Percentiles rank a stretch among this genome's conserved stretches.
phyloP scores from a whole-genome alignment of 2,113 vertebrate species.

The Crotophaga sulcirostris region DNA sequence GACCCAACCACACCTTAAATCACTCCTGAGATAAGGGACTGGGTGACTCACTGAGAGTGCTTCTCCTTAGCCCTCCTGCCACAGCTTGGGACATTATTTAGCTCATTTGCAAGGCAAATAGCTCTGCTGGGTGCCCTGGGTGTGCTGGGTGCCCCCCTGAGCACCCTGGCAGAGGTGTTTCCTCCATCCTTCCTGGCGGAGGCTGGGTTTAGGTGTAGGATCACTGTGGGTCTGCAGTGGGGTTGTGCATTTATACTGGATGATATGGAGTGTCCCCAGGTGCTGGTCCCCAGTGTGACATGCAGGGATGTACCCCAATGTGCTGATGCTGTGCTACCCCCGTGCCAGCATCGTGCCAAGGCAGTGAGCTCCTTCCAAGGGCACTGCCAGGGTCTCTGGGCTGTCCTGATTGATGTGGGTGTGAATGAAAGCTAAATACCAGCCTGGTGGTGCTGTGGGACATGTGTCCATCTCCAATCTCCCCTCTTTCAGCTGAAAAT shows the following conservation, averaged over 20 bases:
- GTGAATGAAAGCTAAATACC: neutral
- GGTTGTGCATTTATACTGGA: neutral
- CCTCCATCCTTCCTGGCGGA: neutral
- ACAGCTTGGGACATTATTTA: neutral
- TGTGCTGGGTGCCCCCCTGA: neutral
- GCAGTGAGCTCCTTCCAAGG: neutral
- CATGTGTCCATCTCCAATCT: no score
- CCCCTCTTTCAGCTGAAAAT: no score
- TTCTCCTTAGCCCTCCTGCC: neutral
- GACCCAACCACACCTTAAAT: conserved; percentile 54
- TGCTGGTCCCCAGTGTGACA: fast-evolving
- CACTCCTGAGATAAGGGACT: neutral
- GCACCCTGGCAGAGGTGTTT: neutral
- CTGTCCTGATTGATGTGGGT: neutral
- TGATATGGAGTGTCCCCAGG: neutral
- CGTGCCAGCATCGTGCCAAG: fast-evolving
- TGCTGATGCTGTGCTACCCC: neutral
- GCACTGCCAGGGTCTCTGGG: fast-evolving
- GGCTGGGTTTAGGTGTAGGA: neutral
- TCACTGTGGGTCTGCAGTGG: neutral
- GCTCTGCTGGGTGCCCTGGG: neutral
- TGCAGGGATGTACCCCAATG: neutral
- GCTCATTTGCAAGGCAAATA: conserved; percentile 59
- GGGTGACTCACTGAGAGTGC: conserved; percentile 1
- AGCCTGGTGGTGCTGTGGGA: neutral